A percentile compares a stretch with the other conserved stretches of the same genome.
Conservation (phyloP, 1,140 invertebrate genomes). For the Bombus consobrinus region DNA sequence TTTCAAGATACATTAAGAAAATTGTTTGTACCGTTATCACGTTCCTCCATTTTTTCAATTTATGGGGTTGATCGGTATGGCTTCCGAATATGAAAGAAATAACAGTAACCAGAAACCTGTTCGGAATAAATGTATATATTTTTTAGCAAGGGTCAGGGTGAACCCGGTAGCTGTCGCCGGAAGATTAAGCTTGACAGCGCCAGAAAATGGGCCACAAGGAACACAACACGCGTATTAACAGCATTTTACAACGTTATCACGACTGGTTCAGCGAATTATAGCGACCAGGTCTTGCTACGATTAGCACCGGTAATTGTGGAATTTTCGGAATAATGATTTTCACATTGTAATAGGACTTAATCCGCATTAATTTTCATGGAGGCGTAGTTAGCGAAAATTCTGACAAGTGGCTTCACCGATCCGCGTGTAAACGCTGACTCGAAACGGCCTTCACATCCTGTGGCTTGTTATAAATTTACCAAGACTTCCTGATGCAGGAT, state of each 20-base stretch:
- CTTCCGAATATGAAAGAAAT: no score
- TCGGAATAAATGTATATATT: not conserved
- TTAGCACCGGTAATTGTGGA: slow-evolving; percentile 20
- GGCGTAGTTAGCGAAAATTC: slow-evolving; percentile 1
- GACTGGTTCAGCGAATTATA: not conserved
- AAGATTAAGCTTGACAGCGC: not conserved
- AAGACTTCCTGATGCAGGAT: no score
- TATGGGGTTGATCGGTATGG: no score
- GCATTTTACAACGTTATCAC: not conserved
- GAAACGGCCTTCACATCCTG: not conserved
- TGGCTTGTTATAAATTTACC: no score
- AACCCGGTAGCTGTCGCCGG: no score
- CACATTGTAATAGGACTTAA: not conserved
- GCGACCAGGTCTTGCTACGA: not conserved
- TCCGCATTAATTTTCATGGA: not conserved
- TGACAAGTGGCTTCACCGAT: slow-evolving; percentile 4
- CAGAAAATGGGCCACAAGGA: not conserved
- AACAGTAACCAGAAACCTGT: no score
- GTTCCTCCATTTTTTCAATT: no score
- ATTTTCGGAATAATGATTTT: slow-evolving; percentile 18
- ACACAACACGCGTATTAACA: not conserved
- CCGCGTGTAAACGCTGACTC: no score
- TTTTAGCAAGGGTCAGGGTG: not conserved
- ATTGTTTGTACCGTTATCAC: no score
- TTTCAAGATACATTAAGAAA: no score